phyloP scores from a whole-genome alignment of 2,888 invertebrate genomes.

The Embidobia sp. region DNA sequence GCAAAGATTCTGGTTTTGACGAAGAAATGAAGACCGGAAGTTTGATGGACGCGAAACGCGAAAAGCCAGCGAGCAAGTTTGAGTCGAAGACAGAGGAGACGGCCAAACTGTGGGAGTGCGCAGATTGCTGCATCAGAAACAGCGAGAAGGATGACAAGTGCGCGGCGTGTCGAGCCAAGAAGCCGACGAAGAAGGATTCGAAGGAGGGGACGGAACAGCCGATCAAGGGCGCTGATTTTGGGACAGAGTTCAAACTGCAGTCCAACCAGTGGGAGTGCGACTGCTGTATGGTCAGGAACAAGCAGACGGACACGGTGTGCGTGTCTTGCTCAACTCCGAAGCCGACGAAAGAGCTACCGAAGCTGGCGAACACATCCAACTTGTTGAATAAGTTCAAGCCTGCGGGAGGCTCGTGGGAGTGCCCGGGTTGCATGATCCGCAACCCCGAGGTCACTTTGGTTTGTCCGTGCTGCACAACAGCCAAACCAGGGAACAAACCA shows the following conservation, averaged over 20 bases:
- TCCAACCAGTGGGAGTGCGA: constrained; percentile 85
- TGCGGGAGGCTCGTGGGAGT: constrained; percentile 85
- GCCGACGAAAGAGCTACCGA: too few relatives aligned
- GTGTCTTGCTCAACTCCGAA: constrained; percentile 55
- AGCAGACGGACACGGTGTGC: constrained; percentile 81
- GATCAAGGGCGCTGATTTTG: constrained; percentile 58
- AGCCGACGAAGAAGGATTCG: constrained; percentile 70
- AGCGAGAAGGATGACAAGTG: constrained; percentile 32
- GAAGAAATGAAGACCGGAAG: constrained; percentile 80
- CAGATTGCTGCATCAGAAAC: constrained; percentile 45
- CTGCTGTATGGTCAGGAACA: constrained; percentile 83
- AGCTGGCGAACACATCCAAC: background rate
- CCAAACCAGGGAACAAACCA: constrained; percentile 75
- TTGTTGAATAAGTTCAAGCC: constrained; percentile 79
- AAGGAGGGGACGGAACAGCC: background rate
- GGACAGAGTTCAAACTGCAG: constrained; percentile 67
- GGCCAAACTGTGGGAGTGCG: constrained; percentile 41
- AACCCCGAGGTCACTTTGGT: constrained; percentile 82
- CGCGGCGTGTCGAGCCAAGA: constrained; percentile 68
- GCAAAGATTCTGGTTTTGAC: constrained; percentile 51
- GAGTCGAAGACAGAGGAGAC: constrained; percentile 1
- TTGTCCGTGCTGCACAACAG: constrained; percentile 84
- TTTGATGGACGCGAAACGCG: background rate
- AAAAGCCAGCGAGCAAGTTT: too few relatives aligned
- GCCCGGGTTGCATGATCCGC: constrained; percentile 84